Conservation (phyloP, 30 jellyfish, hydroid and myxozoan genomes). For the Rhopilema esculentum region DNA sequence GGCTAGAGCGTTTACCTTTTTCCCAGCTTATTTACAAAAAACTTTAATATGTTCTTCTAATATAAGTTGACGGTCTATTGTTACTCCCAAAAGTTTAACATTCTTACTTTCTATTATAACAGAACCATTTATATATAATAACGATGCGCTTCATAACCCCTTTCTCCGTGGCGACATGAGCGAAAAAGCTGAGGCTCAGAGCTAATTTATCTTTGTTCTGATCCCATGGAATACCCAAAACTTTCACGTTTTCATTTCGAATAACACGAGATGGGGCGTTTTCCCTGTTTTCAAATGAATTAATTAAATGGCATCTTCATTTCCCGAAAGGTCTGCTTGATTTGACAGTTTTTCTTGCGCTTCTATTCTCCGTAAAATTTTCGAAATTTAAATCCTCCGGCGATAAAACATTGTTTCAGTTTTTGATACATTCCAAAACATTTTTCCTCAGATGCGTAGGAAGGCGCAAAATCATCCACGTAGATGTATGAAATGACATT, state of each 20-base stretch:
- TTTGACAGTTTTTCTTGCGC: background rate
- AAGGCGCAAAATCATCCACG: slow-evolving; percentile 16
- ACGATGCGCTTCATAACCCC: slow-evolving; percentile 18
- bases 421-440: slow-evolving; percentile 9
- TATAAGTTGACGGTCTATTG: no score
- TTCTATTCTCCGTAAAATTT: background rate
- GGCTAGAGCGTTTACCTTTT: no score
- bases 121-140: no score
- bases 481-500: background rate
- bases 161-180: background rate
- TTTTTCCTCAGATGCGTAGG: slow-evolving; percentile 1
- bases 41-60: no score
- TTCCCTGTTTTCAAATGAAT: background rate
- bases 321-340: background rate
- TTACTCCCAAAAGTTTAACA: no score
- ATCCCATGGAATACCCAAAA: slow-evolving; percentile 49
- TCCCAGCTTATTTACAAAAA: no score
- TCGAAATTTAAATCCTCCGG: slow-evolving; percentile 16
- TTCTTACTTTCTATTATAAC: no score
- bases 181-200: background rate
- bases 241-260: slow-evolving; percentile 13
- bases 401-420: slow-evolving; percentile 1
- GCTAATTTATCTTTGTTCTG: background rate
- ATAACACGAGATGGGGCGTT: background rate
- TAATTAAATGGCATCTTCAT: slow-evolving; percentile 1